phyloP scores from a whole-genome alignment of 2,797 vertebrate genomes.

The Atherinosoma microstoma region DNA sequence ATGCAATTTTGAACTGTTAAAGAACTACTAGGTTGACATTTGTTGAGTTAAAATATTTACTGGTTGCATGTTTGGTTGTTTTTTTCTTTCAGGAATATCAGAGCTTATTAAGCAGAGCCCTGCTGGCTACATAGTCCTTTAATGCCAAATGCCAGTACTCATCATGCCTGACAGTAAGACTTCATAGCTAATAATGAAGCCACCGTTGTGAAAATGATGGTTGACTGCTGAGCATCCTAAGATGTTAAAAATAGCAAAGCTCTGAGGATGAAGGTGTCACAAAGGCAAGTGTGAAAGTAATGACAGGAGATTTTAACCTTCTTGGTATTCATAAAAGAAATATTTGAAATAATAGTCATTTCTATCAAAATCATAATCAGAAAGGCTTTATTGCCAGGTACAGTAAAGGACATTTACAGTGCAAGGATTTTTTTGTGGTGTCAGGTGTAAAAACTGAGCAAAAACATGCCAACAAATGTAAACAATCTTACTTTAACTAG shows the following conservation, averaged over 20 bases:
- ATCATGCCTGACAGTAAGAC: neutral
- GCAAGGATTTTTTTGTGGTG: too few relatives aligned
- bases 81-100: too few relatives aligned
- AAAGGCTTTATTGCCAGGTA: too few relatives aligned
- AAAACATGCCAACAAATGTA: neutral
- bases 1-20: neutral
- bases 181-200: neutral
- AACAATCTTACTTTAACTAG: too few relatives aligned
- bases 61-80: too few relatives aligned
- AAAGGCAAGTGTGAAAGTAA: neutral
- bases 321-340: neutral
- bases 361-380: too few relatives aligned
- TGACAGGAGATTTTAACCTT: neutral
- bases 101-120: neutral
- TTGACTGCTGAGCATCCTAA: neutral
- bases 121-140: neutral
- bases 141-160: neutral
- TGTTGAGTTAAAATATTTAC: too few relatives aligned
- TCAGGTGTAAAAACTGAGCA: too few relatives aligned
- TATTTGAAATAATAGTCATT: too few relatives aligned
- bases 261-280: too few relatives aligned
- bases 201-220: neutral
- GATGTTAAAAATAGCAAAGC: neutral
- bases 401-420: too few relatives aligned
- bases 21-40: neutral